Evolutionary conservation across 2,113 vertebrate species (phyloP), one percentile per base, ranked within the genome.

Genomic region (Nanorana parkeri): DNA sequence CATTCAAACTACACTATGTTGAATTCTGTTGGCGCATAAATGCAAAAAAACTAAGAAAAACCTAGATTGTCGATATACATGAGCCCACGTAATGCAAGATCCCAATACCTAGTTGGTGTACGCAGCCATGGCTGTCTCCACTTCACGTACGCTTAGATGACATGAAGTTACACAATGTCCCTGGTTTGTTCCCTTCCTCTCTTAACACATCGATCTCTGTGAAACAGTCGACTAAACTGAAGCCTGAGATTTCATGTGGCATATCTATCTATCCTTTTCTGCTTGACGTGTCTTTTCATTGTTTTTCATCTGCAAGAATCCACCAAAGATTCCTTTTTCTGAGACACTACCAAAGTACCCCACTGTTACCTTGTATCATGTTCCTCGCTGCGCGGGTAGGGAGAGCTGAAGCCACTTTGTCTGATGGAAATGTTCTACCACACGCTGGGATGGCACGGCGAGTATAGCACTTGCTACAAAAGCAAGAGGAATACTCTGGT

Each of bases 381-480:
- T 66, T 76, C 51, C 67, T 4, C 79, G 55, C 83, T 78, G 82
- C 87, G 86, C 77, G 80, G 66, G 71, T 36, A 21, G 61, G 21
- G 81, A 82, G 83, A 91, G 89, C 86, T 85, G 84, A 82, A 85
- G 88, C 63, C 67, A 61, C 84, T 86, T 52, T 84, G 54, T 87
- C 84, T 89, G 84, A 87, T 83, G 68, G 79, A 77, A 86, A 60
- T 32, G 41, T 78, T 88, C 41, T 72, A 80, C 86, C 88, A 80
- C 85, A 68, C n/a, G 77, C 83, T 26, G 80, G 85, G 83, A 81
- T 87, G 61, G 82, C 1, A 83, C 2, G 77, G 82, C 81, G 84
- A 77, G 81, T 0, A 0, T 78, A 85, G 81, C 83, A 85, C 76
- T 66, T 68, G 63, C 80, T 68, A 68, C 63, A 86, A 86, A 83